These are phyloP conservation scores for Spialia ferax DNA, from an alignment of 2,888 invertebrate genomes.

Conservation along the genomic window DNA sequence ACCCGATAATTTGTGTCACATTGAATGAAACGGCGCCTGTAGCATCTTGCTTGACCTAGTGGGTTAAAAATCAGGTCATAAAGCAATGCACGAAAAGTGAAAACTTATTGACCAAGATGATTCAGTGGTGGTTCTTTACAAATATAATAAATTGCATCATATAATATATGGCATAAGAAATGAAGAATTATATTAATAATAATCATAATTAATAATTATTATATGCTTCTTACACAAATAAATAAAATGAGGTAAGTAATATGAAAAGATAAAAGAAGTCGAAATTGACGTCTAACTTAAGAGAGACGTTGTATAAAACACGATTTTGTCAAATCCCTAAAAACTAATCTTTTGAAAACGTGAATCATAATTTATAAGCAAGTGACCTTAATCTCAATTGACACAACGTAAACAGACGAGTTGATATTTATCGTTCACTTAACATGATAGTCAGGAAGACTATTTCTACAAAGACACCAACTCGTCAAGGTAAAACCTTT, in stretches of 20 bases:
- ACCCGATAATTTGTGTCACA: slow-evolving; percentile 12
- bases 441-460: slow-evolving; percentile 75
- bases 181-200: too few species aligned
- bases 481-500: slow-evolving; percentile 66
- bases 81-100: not conserved
- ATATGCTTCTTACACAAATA: too few species aligned
- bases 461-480: slow-evolving; percentile 62
- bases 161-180: too few species aligned
- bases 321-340: not conserved
- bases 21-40: not conserved
- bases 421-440: slow-evolving; percentile 69
- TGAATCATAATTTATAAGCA: slow-evolving; percentile 21
- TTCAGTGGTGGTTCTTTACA: too few species aligned
- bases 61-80: not conserved
- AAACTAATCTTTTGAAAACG: not conserved
- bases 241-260: too few species aligned
- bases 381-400: slow-evolving; percentile 69
- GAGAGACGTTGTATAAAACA: not conserved
- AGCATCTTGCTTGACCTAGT: not conserved
- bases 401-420: slow-evolving; percentile 59
- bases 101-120: slow-evolving; percentile 3
- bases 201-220: too few species aligned
- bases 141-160: too few species aligned
- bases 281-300: too few species aligned
- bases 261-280: too few species aligned